Evolutionary conservation across 2,888 invertebrate genomes (phyloP), one percentile per base, ranked within the genome.

Genomic region (Drosophila multiciliata): DNA sequence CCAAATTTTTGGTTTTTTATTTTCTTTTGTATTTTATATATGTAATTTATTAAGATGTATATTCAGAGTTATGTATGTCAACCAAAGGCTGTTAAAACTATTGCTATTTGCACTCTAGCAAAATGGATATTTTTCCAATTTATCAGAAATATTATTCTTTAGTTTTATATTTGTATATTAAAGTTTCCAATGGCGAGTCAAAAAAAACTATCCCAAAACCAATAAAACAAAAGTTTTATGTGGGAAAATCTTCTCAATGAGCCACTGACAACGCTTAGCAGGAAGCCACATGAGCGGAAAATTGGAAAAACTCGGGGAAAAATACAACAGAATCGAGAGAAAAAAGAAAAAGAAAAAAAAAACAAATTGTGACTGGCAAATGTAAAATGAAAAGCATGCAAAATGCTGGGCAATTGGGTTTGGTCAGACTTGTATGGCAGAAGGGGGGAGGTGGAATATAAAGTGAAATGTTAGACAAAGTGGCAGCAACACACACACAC

Each of bases 201-300:
- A 71, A 79, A 77, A 77, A 70, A 80, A 79, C 68, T 80, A 75
- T 85, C 67, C 50, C 73, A 78, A 80, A 84, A 72, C 66, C 72
- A 82, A 78, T 68, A 74, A 66, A 66, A 71, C 50, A 72, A 76
- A 65, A 55, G 64, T 57, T 66, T 65, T 61, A 83, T 85, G 72
- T 67, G 65, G 66, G 63, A 52, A 67, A 78, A 66, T 59, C 63
- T 50, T 66, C 54, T 35, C 35, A 33, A 42, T 71, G 68, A n/a
- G 5, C 49, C 67, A 29, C 49, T 33, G 32, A 45, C 38, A 60
- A 42, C 63, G 52, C 36, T 45, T 62, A 66, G 74, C 84, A 82
- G 84, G 84, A 83, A 84, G 82, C 78, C 80, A 78, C 80, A 84
- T 80, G 79, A 87, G 85, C 79, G 87, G 83, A 87, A 85, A 87